Evolutionary conservation across 1,140 invertebrate genomes (phyloP).

Genomic region (Ceratoteleas bidentatus): DNA sequence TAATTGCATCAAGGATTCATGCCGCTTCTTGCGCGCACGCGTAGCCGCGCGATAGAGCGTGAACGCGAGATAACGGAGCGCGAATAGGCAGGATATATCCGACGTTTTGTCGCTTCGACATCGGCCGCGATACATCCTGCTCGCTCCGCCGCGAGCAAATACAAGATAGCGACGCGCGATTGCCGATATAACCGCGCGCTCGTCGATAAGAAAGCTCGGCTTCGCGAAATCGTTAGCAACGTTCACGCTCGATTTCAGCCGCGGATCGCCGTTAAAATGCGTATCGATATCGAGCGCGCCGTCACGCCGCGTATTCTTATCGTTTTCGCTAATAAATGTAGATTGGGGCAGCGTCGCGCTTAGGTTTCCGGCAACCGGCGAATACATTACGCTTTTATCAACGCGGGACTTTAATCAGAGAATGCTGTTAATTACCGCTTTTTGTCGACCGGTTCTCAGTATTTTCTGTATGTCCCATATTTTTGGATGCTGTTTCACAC

Average conservation of each 20-base stretch:
- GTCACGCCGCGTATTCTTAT: constrained; percentile 30
- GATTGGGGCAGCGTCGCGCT: constrained; percentile 10
- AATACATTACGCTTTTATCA: constrained; percentile 25
- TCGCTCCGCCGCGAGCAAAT: constrained; percentile 29
- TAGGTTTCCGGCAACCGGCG: constrained; percentile 18
- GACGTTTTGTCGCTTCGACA: constrained; percentile 52
- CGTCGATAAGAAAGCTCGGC: constrained; percentile 53
- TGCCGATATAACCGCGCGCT: constrained; percentile 38
- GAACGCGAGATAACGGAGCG: constrained; percentile 61
- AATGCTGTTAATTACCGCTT: not conserved
- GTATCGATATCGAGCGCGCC: constrained; percentile 12
- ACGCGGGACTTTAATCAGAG: constrained; percentile 10
- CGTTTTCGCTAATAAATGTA: constrained; percentile 40
- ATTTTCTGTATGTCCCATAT: not conserved
- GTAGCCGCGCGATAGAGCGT: constrained; percentile 62
- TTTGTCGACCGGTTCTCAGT: not conserved
- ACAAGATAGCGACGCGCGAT: constrained; percentile 41
- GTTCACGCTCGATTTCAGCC: constrained; percentile 55
- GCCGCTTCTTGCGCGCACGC: constrained; percentile 18
- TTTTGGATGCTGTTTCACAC: too few species aligned
- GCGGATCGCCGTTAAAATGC: constrained; percentile 21
- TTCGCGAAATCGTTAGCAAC: constrained; percentile 45
- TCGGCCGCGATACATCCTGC: constrained; percentile 42
- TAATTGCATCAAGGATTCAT: constrained; percentile 32
- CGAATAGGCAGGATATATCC: constrained; percentile 48